Conservation (phyloP, 1,140 invertebrate species). For the Euborellia annulipes region DNA sequence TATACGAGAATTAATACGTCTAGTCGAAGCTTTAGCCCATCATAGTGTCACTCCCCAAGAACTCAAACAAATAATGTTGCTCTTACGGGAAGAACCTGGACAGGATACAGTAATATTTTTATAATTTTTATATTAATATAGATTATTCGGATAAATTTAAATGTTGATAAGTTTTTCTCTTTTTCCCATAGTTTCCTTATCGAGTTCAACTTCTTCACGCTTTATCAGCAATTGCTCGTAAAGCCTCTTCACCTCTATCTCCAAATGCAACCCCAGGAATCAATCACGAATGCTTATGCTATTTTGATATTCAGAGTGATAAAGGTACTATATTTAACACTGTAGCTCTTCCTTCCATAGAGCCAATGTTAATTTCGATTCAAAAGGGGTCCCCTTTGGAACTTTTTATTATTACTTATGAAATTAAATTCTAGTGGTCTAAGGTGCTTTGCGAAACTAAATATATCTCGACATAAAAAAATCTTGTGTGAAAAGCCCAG, state of each 20-base stretch:
- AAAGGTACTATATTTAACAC: constrained; percentile 18
- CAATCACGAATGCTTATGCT: constrained; percentile 27
- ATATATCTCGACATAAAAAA: no score
- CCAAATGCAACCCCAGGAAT: constrained; percentile 15
- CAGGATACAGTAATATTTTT: constrained; percentile 17
- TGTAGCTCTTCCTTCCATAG: no score
- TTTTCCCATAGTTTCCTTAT: constrained; percentile 27
- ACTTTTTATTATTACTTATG: no score
- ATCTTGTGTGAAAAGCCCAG: no score
- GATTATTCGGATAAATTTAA: background rate
- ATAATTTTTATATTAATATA: constrained; percentile 4
- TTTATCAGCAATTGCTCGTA: constrained; percentile 30
- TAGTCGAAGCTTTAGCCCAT: constrained; percentile 38
- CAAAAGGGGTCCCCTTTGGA: no score
- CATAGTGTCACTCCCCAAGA: constrained; percentile 38
- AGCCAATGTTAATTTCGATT: no score
- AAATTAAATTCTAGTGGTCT: no score
- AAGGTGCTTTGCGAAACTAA: no score
- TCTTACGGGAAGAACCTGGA: constrained; percentile 24
- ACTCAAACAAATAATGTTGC: constrained; percentile 34
- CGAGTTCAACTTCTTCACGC: constrained; percentile 27
- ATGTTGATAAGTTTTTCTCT: constrained; percentile 8
- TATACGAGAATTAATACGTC: constrained; percentile 33
- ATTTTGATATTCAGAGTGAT: constrained; percentile 34
- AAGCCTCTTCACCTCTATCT: constrained; percentile 5